Percentiles rank a stretch among this genome's conserved stretches.
These are phyloP conservation scores for Conchocele bisecta DNA, from an alignment of 2,888 invertebrate genomes.

Conservation along the genomic window DNA sequence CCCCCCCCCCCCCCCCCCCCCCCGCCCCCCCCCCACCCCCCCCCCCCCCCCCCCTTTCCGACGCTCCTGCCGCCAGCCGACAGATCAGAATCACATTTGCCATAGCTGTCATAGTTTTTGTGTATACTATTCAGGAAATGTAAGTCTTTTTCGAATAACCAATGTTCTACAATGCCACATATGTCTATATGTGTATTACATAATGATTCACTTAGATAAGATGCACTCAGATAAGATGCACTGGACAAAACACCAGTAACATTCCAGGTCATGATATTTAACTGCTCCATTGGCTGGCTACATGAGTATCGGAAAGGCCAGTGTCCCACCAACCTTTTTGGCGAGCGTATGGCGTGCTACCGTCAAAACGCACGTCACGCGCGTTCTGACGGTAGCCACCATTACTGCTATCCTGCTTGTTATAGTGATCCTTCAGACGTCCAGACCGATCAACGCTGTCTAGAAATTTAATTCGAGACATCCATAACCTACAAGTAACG, in stretches of 20 bases:
- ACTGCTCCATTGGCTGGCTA: background rate
- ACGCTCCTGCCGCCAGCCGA: background rate
- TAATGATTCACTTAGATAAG: background rate
- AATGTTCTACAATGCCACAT: constrained; percentile 7
- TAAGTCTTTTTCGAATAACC: constrained; percentile 7
- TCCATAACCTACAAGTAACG: constrained; percentile 5
- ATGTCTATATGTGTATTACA: background rate
- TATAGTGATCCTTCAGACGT: background rate
- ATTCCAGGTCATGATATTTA: constrained; percentile 11
- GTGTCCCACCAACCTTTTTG: background rate
- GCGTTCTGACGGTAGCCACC: too few relatives aligned
- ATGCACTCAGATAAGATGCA: background rate
- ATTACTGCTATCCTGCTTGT: background rate
- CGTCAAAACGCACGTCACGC: too few relatives aligned
- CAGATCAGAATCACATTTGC: constrained; percentile 3
- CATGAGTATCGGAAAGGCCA: background rate
- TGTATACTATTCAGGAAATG: background rate
- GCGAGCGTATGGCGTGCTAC: too few relatives aligned
- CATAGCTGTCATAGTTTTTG: background rate
- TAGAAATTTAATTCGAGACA: background rate
- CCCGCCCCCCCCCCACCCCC: too few relatives aligned
- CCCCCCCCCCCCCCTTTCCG: constrained; percentile 4
- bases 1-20: too few relatives aligned
- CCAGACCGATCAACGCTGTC: background rate
- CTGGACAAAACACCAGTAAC: constrained; percentile 5